phyloP scores from a whole-genome alignment of 2,888 invertebrate species.

The Himalopsyche kuldschensis region DNA sequence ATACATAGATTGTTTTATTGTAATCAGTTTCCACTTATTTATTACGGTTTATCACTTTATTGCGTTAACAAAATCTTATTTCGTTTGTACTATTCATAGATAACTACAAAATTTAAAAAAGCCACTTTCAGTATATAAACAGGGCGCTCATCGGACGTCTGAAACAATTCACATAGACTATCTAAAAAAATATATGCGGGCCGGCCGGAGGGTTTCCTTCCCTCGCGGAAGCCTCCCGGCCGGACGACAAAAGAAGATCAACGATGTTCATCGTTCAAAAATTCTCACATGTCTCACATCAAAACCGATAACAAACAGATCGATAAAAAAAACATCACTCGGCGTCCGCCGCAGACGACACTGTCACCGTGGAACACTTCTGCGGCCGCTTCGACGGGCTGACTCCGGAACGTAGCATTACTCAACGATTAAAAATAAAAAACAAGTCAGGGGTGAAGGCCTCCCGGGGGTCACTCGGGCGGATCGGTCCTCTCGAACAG shows the following conservation, averaged over 20 bases:
- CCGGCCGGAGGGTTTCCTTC: not conserved
- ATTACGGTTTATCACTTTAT: not conserved
- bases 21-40: slow-evolving; percentile 1
- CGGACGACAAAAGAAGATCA: not conserved
- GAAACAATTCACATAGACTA: not conserved
- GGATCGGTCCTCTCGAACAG: slow-evolving; percentile 44
- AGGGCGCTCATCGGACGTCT: not conserved
- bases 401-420: slow-evolving; percentile 10
- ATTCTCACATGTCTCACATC: not conserved
- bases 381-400: not conserved
- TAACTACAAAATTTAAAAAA: slow-evolving; percentile 1
- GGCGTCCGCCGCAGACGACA: too few relatives aligned
- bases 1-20: not conserved
- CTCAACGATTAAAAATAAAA: slow-evolving; percentile 36
- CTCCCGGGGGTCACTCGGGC: slow-evolving; percentile 44
- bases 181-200: not conserved
- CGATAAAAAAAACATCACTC: not conserved
- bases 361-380: not conserved
- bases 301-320: not conserved
- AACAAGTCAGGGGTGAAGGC: slow-evolving; percentile 18
- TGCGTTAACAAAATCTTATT: slow-evolving; percentile 1
- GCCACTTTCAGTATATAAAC: slow-evolving; percentile 1
- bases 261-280: not conserved
- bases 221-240: not conserved
- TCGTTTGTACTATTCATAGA: slow-evolving; percentile 1